Evolutionary conservation across 2,113 vertebrate species (phyloP).

Genomic region (Nibea albiflora): DNA sequence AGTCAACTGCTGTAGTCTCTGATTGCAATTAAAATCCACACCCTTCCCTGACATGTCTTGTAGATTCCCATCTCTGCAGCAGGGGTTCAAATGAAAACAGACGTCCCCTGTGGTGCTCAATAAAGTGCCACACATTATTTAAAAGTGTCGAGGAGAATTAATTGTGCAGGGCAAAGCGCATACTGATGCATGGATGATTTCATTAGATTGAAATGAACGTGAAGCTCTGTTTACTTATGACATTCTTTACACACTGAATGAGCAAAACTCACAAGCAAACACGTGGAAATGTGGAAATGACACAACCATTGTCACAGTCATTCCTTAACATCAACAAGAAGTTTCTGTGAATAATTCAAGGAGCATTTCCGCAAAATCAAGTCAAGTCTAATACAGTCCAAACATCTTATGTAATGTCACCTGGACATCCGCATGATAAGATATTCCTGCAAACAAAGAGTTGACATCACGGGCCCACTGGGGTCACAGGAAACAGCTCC

Average conservation of each 20-base stretch:
- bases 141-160: slow-evolving; percentile 43
- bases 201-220: slow-evolving; percentile 41
- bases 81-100: slow-evolving; percentile 54
- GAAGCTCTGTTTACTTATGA: slow-evolving; percentile 41
- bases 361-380: slow-evolving; percentile 35
- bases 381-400: slow-evolving; percentile 18
- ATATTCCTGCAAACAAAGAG: slow-evolving; percentile 71
- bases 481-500: slow-evolving; percentile 68
- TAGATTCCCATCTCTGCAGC: slow-evolving; percentile 25
- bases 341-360: slow-evolving; percentile 25
- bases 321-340: not conserved
- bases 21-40: slow-evolving; percentile 57
- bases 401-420: slow-evolving; percentile 1
- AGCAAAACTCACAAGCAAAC: not conserved
- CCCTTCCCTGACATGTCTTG: slow-evolving; percentile 32
- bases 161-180: not conserved
- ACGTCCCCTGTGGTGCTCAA: slow-evolving; percentile 21
- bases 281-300: not conserved
- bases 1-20: slow-evolving; percentile 43
- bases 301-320: not conserved
- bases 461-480: slow-evolving; percentile 56
- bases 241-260: slow-evolving; percentile 37
- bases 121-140: slow-evolving; percentile 36
- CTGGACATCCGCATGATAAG: slow-evolving; percentile 52
- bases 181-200: slow-evolving; percentile 37